Percentiles rank a stretch among this genome's conserved stretches.
Conservation (phyloP, 2,797 vertebrate genomes). For the Betta splendens region DNA sequence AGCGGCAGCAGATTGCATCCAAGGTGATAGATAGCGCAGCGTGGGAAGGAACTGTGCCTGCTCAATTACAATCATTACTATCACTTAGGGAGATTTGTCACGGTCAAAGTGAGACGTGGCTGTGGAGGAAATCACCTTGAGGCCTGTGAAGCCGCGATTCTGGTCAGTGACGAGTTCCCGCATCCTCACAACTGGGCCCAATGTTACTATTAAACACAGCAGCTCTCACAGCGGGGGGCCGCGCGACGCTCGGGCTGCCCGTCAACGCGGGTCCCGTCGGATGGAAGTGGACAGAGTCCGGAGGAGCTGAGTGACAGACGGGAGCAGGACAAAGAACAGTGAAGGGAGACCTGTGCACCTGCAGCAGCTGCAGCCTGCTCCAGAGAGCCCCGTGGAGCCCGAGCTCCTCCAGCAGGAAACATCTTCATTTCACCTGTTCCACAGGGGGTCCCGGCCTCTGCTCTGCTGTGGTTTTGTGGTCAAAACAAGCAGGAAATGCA, state of each 20-base stretch:
- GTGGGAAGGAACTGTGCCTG: constrained; percentile 66
- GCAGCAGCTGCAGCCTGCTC: no score
- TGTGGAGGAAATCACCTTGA: constrained; percentile 66
- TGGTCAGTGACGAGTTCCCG: constrained; percentile 15
- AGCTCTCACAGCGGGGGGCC: constrained; percentile 32
- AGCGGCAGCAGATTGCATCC: constrained; percentile 71
- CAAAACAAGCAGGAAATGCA: constrained; percentile 39
- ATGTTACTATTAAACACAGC: constrained; percentile 21
- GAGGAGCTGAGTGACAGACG: constrained; percentile 31
- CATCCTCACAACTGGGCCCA: constrained; percentile 20
- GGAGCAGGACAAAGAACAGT: constrained; percentile 26
- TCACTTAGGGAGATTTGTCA: constrained; percentile 74
- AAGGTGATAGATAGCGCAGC: constrained; percentile 73
- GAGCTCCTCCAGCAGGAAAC: no score
- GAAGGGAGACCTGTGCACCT: no score
- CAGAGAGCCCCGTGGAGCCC: no score
- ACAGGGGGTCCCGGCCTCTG: constrained; percentile 46
- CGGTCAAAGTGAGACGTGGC: constrained; percentile 62
- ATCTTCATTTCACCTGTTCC: constrained; percentile 36
- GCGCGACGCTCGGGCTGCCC: constrained; percentile 22
- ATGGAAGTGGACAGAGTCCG: constrained; percentile 38
- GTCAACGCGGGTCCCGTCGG: constrained; percentile 41
- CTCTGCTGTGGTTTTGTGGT: constrained; percentile 50
- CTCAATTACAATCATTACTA: constrained; percentile 78
- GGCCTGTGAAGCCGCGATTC: constrained; percentile 34